Evolutionary conservation across 2,113 vertebrate genomes (phyloP).

Genomic region (crab-eating macaque (Macaca fascicularis)): T2T-MFA8v1.1 NC_088375.1:216886501-216887000

Average conservation of each 20-base stretch:
- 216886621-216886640: neutral
- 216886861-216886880: neutral
- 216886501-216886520: neutral
- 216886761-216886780: neutral
- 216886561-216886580: neutral
- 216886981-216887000: neutral
- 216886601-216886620: neutral
- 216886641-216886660: neutral
- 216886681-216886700: neutral
- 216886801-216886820: neutral
- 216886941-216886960: neutral
- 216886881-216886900: neutral
- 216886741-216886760: neutral
- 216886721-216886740: neutral
- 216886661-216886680: neutral
- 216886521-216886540: neutral
- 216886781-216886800: neutral
- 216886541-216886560: neutral
- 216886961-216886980: neutral
- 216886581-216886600: neutral
- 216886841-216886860: slow-evolving; percentile 1
- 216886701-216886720: neutral
- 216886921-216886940: neutral
- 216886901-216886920: neutral
- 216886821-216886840: neutral